Base-by-base conservation (phyloP, 2,888 invertebrate genomes). In the Lithophane semibrunnea region DNA sequence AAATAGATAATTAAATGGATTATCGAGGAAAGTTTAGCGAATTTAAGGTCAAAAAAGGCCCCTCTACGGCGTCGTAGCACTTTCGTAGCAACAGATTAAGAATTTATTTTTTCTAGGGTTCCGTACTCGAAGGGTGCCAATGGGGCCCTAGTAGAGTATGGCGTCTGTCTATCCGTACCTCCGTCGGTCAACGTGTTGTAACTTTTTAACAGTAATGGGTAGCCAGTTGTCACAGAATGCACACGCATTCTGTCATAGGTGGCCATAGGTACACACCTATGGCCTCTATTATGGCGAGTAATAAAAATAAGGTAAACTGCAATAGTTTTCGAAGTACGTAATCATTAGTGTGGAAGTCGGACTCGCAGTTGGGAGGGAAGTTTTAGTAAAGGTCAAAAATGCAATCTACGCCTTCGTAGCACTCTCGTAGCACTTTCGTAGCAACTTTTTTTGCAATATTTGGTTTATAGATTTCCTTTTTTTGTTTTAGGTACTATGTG, bases 21-120 rank as follows among this genome's bases (percentile, higher is more conserved):
- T 18, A n/a, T 24, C 37, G 13, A 18, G 3, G 18, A 52, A 42
- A 10, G 21, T 42, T 54, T 54, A 71, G 16, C 4, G 37, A 37
- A 37, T 37, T 1, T 16, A 8, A 73, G 54, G 24, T 44, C 54
- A 72, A 21, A 24, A 21, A 56, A 8, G 7, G 12, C 54, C 44
- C n/a, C 44, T 21, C 54, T 56, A 29, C 54, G 44, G 29, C 29
- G 29, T 18, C 73, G 73, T 73, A 73, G 54, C 73, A 73, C 12
- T n/a, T 5, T 44, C 54, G 44, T 44, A 73, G 54, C 49, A 37
- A 69, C 9, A 42, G 24, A n/a, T 68, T 24, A 13, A 13, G 13
- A 37, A 49, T 71, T 8, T 18, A 7, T 37, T 72, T 7, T 2
- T n/a, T 3, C 12, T 37, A n/a, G 16, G 37, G 29, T 69, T 68